phyloP scores from a whole-genome alignment of 2,113 vertebrate genomes.

The Lophochroa leadbeateri region DNA sequence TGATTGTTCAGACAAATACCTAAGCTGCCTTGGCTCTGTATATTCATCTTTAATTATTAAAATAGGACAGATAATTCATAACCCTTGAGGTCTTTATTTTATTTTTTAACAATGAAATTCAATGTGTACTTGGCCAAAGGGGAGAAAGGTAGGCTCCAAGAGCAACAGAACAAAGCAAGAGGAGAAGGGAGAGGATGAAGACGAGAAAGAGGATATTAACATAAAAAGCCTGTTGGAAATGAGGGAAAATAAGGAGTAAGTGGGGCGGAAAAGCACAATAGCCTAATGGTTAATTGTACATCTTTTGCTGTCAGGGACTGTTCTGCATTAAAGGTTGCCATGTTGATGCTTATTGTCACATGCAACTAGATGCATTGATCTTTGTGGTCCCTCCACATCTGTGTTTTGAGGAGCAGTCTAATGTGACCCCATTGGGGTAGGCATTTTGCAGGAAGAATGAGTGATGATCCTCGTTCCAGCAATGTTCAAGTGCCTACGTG shows the following conservation, averaged over 20 bases:
- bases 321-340: accelerated
- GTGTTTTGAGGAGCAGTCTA: not conserved
- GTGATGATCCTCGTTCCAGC: not conserved
- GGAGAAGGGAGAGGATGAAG: not conserved
- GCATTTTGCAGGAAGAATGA: not conserved
- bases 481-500: not conserved
- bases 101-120: slow-evolving; percentile 70
- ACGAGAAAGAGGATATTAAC: not conserved
- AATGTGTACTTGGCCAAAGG: slow-evolving; percentile 38
- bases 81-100: slow-evolving; percentile 74
- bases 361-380: not conserved
- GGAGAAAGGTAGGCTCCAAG: slow-evolving; percentile 27
- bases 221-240: not conserved
- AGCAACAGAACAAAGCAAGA: slow-evolving; percentile 32
- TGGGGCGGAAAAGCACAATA: not conserved
- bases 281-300: not conserved
- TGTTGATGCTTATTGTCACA: not conserved
- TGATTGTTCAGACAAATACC: slow-evolving; percentile 58
- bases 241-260: not conserved
- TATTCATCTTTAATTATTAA: slow-evolving; percentile 81
- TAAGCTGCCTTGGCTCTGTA: slow-evolving; percentile 59
- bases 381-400: not conserved
- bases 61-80: slow-evolving; percentile 74
- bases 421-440: not conserved
- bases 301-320: not conserved